Evolutionary conservation across 2,113 vertebrate species (phyloP).

Genomic region (Acanthisitta chloris): DNA sequence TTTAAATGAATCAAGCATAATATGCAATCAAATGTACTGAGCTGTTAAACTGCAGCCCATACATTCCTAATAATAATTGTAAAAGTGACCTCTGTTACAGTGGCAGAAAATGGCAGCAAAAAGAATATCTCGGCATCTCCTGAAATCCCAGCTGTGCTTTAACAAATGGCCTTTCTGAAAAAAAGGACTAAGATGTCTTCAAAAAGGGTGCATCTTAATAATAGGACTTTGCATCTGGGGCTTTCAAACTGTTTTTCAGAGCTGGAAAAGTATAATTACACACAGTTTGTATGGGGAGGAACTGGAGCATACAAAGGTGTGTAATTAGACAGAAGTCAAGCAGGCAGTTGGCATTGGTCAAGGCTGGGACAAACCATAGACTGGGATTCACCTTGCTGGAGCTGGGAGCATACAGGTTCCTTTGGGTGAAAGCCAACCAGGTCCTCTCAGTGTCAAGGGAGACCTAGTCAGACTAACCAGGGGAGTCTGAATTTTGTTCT

Average conservation of each 20-base stretch:
- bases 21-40: slow-evolving; percentile 11
- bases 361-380: neutral
- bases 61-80: slow-evolving; percentile 1
- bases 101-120: neutral
- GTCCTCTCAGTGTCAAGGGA: neutral
- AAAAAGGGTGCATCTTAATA: neutral
- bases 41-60: slow-evolving; percentile 5
- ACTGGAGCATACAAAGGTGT: neutral
- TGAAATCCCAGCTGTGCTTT: neutral
- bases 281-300: neutral
- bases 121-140: neutral
- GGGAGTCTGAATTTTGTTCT: neutral
- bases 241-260: neutral
- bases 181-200: neutral
- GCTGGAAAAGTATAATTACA: neutral
- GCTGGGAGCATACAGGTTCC: neutral
- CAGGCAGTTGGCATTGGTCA: rapidly evolving
- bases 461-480: neutral
- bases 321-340: neutral
- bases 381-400: neutral
- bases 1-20: slow-evolving; percentile 18
- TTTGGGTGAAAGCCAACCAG: neutral
- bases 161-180: neutral
- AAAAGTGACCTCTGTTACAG: neutral
- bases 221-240: neutral